These are phyloP conservation scores for Tipula unca DNA, from an alignment of 2,888 invertebrate genomes.

Conservation along the genomic window DNA sequence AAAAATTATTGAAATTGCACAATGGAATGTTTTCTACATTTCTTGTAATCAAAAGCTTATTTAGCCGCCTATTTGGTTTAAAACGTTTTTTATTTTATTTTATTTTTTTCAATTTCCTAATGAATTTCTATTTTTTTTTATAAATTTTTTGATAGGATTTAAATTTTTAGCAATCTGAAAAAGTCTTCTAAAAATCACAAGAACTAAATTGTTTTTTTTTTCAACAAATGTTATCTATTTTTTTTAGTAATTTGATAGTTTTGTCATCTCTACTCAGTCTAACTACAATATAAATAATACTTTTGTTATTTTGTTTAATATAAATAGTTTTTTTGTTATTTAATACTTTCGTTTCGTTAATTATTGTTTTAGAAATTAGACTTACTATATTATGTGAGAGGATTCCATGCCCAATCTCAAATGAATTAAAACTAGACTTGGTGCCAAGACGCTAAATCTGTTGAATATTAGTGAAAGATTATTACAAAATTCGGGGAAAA, in stretches of 20 bases:
- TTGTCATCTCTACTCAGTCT: neutral
- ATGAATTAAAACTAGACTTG: too few relatives aligned
- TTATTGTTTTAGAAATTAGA: neutral
- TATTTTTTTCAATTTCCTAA: neutral
- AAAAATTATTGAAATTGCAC: neutral
- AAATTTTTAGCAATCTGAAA: neutral
- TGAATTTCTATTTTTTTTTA: neutral
- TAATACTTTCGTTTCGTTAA: neutral
- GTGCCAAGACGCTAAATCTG: too few relatives aligned
- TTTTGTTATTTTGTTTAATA: neutral
- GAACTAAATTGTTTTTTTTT: neutral
- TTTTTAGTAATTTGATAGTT: neutral
- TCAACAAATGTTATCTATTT: neutral
- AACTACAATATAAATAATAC: neutral
- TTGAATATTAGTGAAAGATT: too few relatives aligned
- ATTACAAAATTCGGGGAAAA: too few relatives aligned
- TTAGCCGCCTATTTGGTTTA: neutral
- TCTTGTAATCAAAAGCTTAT: neutral
- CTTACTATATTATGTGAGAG: neutral
- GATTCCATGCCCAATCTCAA: neutral
- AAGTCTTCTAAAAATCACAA: neutral
- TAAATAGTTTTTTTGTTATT: neutral
- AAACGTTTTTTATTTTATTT: neutral
- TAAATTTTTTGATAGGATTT: neutral
- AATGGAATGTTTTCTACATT: neutral